These are phyloP conservation scores for Drosophila paulistorum DNA, from an alignment of 1,140 invertebrate species.

Conservation along the genomic window DNA sequence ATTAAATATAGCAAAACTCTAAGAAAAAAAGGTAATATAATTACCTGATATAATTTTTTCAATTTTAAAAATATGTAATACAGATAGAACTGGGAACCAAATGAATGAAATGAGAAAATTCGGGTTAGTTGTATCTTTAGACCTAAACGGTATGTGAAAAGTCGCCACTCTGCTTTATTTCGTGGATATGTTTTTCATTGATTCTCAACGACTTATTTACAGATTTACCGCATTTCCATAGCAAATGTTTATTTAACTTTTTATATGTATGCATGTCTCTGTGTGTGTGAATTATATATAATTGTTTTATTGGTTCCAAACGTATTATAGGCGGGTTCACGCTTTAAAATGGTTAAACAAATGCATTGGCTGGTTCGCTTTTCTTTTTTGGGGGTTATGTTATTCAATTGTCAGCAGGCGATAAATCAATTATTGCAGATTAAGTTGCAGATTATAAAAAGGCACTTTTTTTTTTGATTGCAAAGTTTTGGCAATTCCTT, in stretches of 20 bases:
- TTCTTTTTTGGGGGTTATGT: conserved; percentile 25
- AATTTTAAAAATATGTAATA: no score
- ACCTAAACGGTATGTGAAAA: no score
- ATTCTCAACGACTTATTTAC: conserved; percentile 34
- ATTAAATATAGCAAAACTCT: no score
- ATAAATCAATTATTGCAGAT: conserved; percentile 71
- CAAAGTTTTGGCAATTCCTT: neutral
- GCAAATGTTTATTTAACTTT: conserved; percentile 58
- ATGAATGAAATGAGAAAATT: no score
- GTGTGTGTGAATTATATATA: conserved; percentile 19
- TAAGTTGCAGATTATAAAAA: conserved; percentile 60
- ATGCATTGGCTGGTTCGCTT: conserved; percentile 42
- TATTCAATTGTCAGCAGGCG: conserved; percentile 63
- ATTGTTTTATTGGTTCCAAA: neutral
- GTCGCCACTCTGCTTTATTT: no score
- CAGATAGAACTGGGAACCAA: no score
- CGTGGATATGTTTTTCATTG: conserved; percentile 13
- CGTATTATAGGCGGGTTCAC: conserved; percentile 22
- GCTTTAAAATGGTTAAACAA: conserved; percentile 51
- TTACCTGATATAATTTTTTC: no score
- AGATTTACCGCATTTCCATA: conserved; percentile 49
- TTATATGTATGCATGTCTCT: conserved; percentile 19
- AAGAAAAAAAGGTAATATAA: no score
- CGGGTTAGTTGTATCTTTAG: no score
- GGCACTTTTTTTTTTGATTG: conserved; percentile 31